These are phyloP conservation scores for Papilio aristodemus DNA, from an alignment of 1,140 invertebrate genomes.

Conservation along the genomic window DNA sequence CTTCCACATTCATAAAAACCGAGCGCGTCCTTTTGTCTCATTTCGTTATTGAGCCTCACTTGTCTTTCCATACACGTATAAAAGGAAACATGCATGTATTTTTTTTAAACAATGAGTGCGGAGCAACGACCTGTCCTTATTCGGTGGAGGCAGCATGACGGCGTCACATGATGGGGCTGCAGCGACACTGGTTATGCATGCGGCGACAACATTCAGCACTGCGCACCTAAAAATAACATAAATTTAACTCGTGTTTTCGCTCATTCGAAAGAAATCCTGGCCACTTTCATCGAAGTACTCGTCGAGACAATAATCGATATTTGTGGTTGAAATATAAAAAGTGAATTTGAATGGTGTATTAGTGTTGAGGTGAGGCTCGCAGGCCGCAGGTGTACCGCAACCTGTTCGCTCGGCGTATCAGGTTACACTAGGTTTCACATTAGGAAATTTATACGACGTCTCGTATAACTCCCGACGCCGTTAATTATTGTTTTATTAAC, in stretches of 20 bases:
- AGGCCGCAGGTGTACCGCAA: constrained; percentile 69
- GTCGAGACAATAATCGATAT: constrained; percentile 44
- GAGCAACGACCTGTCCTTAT: constrained; percentile 78
- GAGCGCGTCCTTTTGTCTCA: constrained; percentile 60
- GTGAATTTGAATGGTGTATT: constrained; percentile 67
- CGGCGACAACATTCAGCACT: constrained; percentile 33
- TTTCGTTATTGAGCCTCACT: constrained; percentile 65
- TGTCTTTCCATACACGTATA: constrained; percentile 68
- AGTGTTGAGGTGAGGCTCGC: constrained; percentile 63
- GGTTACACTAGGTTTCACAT: constrained; percentile 77
- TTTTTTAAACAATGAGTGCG: constrained; percentile 75
- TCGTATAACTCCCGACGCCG: constrained; percentile 71
- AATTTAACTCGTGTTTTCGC: background rate
- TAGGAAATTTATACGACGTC: constrained; percentile 78
- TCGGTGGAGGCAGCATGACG: constrained; percentile 67
- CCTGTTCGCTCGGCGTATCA: constrained; percentile 68
- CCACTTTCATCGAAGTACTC: background rate
- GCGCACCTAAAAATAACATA: constrained; percentile 20
- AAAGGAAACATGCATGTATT: constrained; percentile 59
- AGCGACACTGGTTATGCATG: constrained; percentile 35
- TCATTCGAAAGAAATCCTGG: background rate
- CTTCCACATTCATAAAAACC: constrained; percentile 51
- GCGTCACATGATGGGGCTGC: constrained; percentile 51
- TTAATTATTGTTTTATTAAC: constrained; percentile 77
- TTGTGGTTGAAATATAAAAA: constrained; percentile 55